Percentiles rank a stretch among this genome's conserved stretches.
Conservation (phyloP, 2,797 vertebrate species). For the Ibycter americanus region DNA sequence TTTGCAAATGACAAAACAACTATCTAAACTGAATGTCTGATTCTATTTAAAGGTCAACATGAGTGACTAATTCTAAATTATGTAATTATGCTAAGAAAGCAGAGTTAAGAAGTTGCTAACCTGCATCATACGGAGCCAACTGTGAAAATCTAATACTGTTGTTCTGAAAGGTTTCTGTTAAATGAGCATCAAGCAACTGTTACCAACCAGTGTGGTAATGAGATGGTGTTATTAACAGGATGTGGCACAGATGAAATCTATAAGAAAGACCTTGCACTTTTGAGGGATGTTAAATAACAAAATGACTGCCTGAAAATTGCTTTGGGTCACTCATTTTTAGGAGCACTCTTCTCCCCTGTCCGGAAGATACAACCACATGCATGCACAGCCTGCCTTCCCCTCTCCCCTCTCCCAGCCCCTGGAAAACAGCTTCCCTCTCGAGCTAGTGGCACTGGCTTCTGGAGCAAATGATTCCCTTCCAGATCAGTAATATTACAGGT, state of each 20-base stretch:
- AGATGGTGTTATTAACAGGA: constrained; percentile 56
- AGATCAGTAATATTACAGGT: neutral
- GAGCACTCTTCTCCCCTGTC: neutral
- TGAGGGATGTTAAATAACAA: constrained; percentile 58
- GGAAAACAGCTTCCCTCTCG: neutral
- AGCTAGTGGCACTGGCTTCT: neutral
- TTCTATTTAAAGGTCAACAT: constrained; percentile 46
- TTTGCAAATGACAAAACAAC: constrained; percentile 37
- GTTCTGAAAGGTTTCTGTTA: constrained; percentile 63
- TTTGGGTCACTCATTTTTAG: neutral
- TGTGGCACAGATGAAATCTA: constrained; percentile 55
- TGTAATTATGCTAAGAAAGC: constrained; percentile 50
- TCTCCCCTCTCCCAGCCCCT: neutral
- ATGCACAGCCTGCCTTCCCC: neutral
- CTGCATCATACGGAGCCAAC: neutral
- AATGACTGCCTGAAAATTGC: neutral
- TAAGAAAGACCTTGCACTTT: constrained; percentile 34
- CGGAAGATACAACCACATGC: neutral
- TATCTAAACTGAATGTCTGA: constrained; percentile 42
- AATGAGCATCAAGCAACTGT: constrained; percentile 36
- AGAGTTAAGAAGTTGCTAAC: constrained; percentile 51
- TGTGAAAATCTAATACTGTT: constrained; percentile 29
- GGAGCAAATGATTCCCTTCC: neutral
- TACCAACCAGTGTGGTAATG: constrained; percentile 60
- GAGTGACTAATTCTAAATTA: constrained; percentile 51